These are phyloP conservation scores for Gymnocephalus cernua DNA, from an alignment of 2,113 vertebrate species.

Conservation along the genomic window DNA sequence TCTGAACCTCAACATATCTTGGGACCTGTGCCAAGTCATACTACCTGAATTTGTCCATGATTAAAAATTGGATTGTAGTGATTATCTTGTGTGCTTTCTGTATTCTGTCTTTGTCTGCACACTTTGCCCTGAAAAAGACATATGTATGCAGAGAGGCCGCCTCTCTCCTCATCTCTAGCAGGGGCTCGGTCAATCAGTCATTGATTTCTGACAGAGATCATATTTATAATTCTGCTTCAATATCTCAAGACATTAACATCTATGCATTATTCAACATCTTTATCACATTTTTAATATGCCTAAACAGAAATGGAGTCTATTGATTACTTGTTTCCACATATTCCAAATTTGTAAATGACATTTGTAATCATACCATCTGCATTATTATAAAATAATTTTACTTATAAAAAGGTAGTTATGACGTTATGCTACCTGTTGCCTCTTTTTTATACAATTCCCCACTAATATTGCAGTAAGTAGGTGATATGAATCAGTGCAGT, in stretches of 20 bases:
- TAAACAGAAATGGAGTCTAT: neutral
- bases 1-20: slow-evolving; percentile 41
- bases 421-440: slow-evolving; percentile 23
- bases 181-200: slow-evolving; percentile 50
- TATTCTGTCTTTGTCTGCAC: neutral
- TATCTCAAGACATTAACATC: slow-evolving; percentile 49
- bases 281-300: slow-evolving; percentile 20
- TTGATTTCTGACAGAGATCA: slow-evolving; percentile 70
- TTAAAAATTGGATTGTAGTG: slow-evolving; percentile 5
- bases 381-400: neutral
- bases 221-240: slow-evolving; percentile 61
- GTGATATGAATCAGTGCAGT: neutral
- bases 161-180: slow-evolving; percentile 19
- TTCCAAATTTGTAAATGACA: neutral
- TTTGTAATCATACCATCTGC: no score
- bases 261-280: slow-evolving; percentile 10
- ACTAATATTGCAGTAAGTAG: neutral
- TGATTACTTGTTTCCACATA: slow-evolving; percentile 38
- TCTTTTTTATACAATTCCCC: neutral
- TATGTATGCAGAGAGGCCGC: slow-evolving; percentile 40
- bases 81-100: neutral
- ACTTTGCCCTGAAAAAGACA: neutral
- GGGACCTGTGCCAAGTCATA: slow-evolving; percentile 23
- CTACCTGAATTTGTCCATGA: slow-evolving; percentile 7
- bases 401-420: neutral